Conservation (phyloP, 2,113 vertebrate genomes). For the Solea senegalensis region DNA sequence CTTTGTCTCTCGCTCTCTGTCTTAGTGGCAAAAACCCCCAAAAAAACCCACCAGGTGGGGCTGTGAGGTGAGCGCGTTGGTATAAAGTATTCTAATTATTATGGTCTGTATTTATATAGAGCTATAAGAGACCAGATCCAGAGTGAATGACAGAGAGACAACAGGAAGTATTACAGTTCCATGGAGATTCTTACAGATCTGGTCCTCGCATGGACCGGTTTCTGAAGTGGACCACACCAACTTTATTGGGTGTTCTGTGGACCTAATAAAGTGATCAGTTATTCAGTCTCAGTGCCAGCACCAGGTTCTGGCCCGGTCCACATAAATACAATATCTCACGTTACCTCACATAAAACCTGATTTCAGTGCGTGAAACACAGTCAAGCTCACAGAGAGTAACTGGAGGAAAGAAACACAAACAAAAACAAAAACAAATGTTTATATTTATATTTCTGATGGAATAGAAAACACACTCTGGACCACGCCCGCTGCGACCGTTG, state of each 20-base stretch:
- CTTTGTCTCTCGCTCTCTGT: conserved; percentile 49
- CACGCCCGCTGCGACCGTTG: conserved; percentile 16
- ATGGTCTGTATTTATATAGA: too few species aligned
- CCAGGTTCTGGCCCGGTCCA: conserved; percentile 5
- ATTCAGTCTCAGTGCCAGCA: background rate
- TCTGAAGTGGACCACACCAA: too few species aligned
- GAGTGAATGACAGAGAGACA: too few species aligned
- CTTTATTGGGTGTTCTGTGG: too few species aligned
- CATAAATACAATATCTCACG: conserved; percentile 17
- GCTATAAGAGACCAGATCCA: too few species aligned
- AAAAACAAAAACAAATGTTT: background rate
- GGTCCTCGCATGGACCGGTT: too few species aligned
- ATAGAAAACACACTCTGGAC: background rate
- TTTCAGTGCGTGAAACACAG: conserved; percentile 1
- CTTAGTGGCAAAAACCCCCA: conserved; percentile 26
- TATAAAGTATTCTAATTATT: too few species aligned
- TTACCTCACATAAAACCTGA: conserved; percentile 4
- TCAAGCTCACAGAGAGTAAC: background rate
- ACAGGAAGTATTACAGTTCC: too few species aligned
- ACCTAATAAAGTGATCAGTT: background rate
- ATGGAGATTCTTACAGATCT: too few species aligned
- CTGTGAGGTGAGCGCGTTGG: conserved; percentile 33
- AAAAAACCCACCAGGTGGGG: conserved; percentile 70
- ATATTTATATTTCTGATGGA: too few species aligned
- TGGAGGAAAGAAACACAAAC: background rate